A percentile compares a stretch with the other conserved stretches of the same genome.
These are phyloP conservation scores for Podarcis muralis DNA, from an alignment of 2,113 vertebrate species.

Conservation along the genomic window DNA sequence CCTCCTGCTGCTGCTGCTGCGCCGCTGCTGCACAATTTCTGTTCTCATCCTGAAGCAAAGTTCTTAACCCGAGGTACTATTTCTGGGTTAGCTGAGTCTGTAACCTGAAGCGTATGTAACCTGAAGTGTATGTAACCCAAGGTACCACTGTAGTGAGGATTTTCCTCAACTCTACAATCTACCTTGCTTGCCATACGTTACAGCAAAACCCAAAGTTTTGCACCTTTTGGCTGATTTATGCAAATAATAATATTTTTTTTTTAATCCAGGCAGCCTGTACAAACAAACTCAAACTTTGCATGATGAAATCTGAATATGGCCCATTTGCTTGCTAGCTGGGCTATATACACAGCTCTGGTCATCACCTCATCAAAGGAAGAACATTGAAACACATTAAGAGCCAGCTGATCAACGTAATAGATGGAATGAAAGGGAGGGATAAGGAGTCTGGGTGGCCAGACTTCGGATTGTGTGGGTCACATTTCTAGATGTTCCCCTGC, in stretches of 20 bases:
- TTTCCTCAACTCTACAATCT: neutral
- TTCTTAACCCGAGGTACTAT: too few relatives aligned
- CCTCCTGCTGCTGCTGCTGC: too few relatives aligned
- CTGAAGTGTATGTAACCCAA: too few relatives aligned
- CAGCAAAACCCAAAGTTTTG: neutral
- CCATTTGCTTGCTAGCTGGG: neutral
- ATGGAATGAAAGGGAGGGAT: too few relatives aligned
- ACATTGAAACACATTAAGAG: neutral
- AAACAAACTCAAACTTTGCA: neutral
- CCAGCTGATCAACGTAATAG: neutral
- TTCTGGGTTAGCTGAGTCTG: too few relatives aligned
- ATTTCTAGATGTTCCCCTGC: neutral
- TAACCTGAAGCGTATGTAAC: too few relatives aligned
- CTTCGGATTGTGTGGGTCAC: neutral
- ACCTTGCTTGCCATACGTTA: neutral
- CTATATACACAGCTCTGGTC: neutral
- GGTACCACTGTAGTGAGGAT: too few relatives aligned
- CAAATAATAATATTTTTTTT: neutral
- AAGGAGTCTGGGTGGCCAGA: accelerated
- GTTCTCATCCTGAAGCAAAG: too few relatives aligned
- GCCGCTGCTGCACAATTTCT: too few relatives aligned
- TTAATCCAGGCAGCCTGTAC: neutral
- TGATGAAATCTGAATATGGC: neutral
- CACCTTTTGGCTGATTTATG: too few relatives aligned
- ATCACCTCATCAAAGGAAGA: neutral